Base-by-base conservation (phyloP, 2,113 vertebrate species). In the Semnornis frantzii region DNA sequence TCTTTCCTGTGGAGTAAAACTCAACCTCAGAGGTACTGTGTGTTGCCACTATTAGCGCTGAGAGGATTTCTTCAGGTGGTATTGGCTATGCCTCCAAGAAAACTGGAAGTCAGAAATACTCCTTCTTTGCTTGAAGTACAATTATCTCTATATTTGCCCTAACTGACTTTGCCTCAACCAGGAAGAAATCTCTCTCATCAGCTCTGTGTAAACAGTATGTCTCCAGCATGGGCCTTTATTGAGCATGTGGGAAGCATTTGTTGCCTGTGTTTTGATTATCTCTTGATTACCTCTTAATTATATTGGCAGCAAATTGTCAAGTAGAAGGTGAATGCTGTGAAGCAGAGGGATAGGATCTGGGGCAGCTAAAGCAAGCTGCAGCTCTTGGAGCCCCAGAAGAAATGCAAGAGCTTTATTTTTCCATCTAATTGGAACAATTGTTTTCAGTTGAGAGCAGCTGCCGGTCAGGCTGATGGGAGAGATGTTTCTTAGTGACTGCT, bases 251-350 rank as follows among this genome's bases (percentile, higher is more conserved):
- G 96, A 94, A 85, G 94, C 91, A 30, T 94, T 96, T 85, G 75
- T 85, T 89, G 85, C 87, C 90, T 1, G 3, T 64, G 69, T 77
- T 90, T 87, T 94, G 95, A 94, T 97, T 95, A 92, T 68, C 76
- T 95, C 93, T 93, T 89, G 95, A 92, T 97, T 93, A 94, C 88
- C 95, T 96, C 95, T 95, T 97, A 95, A 96, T 97, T 94, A 92
- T 95, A 48, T 89, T 68, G 94, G 74, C 82, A 95, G 87, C 58
- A 5, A 39, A 27, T 89, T 81, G 79, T 70, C 88, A 79, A 85
- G 79, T 55, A 86, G 89, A 83, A 89, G 87, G 94, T 89, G 78
- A 52, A 9, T 8, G 72, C 81, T 72, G 60, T 17, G 87, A 55
- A 52, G 79, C 37, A 19, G 69, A 82, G 65, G 55, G 57, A 74